Evolutionary conservation across 2,113 vertebrate species (phyloP).

Genomic region (Rhabdomys dilectus): DNA sequence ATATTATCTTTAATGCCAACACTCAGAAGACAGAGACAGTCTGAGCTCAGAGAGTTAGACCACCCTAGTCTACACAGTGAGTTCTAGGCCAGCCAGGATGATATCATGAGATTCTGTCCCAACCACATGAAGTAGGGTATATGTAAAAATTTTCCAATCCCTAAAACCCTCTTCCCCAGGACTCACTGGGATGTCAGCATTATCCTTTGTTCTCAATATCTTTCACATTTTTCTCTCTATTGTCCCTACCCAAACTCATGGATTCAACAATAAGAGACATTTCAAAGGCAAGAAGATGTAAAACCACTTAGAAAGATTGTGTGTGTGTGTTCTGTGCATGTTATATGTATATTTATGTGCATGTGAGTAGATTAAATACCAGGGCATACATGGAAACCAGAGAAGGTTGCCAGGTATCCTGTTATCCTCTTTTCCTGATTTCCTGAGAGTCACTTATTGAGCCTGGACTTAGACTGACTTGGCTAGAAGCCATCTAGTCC

Average conservation of each 20-base stretch:
- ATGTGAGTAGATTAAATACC: not conserved
- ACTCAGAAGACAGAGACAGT: too few species aligned
- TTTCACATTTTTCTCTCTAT: not conserved
- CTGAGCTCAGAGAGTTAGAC: not conserved
- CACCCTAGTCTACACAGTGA: not conserved
- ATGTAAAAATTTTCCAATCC: not conserved
- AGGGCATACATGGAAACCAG: not conserved
- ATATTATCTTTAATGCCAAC: not conserved
- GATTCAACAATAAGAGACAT: not conserved
- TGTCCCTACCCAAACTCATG: not conserved
- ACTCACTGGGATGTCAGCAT: not conserved
- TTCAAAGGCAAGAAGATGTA: not conserved
- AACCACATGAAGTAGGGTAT: not conserved
- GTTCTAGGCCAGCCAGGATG: not conserved
- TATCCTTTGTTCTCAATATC: not conserved
- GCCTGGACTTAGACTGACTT: not conserved
- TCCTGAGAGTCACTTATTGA: not conserved
- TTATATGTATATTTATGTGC: too few species aligned
- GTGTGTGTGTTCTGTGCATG: too few species aligned
- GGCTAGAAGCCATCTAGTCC: too few species aligned
- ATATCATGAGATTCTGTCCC: not conserved
- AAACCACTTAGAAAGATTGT: not conserved
- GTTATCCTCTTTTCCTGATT: too few species aligned
- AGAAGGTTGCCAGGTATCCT: not conserved
- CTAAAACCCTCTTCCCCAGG: not conserved